Base-by-base conservation (phyloP, 2,797 vertebrate species). In the Diglossa cyanea region DNA sequence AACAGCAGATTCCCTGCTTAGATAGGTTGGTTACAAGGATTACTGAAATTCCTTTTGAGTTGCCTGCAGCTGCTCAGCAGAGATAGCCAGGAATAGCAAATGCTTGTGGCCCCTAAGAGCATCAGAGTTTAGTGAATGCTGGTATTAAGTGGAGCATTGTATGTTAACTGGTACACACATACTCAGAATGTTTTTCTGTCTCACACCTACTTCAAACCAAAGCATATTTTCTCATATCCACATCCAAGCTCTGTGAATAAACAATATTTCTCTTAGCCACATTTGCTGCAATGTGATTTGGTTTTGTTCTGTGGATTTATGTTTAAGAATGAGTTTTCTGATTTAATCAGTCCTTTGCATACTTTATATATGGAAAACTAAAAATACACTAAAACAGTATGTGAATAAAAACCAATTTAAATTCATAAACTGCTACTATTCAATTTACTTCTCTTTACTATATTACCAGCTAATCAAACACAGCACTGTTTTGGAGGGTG, bases 391-490 rank as follows among this genome's bases (percentile, higher is more conserved):
- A 68, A 91, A 91, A 42, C 28, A 77, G 33, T 75, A 83, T n/a
- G 10, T 86, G 54, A 91, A 94, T 92, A 92, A 94, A 95, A 95
- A 66, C 1, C 37, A 85, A 91, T 65, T 78, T 90, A 91, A 93
- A 95, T 75, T 86, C 40, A 93, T 65, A 83, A 91, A 78, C 45
- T 88, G 68, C 26, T 94, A 53, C 47, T 37, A 80, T 72, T 92
- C 81, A 35, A n/a, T 94, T 91, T 90, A 93, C 47, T 86, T 92
- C 47, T 85, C 31, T 72, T 90, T 78, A 75, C 48, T 88, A 4
- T 28, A 75, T 45, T 61, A 67, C 28, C 62, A 92, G 37, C 53
- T 91, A 82, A 91, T 51, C 45, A 85, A 94, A 58, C 57, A 57
- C 28, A 84, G 8, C n/a, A 67, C 21, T 66, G 18, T 68, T 78